Percentiles rank a stretch among this genome's conserved stretches.
Evolutionary conservation across 64 coral and sea anemone genomes (phyloP).

Genomic region (Catalaphyllia jardinei): DNA sequence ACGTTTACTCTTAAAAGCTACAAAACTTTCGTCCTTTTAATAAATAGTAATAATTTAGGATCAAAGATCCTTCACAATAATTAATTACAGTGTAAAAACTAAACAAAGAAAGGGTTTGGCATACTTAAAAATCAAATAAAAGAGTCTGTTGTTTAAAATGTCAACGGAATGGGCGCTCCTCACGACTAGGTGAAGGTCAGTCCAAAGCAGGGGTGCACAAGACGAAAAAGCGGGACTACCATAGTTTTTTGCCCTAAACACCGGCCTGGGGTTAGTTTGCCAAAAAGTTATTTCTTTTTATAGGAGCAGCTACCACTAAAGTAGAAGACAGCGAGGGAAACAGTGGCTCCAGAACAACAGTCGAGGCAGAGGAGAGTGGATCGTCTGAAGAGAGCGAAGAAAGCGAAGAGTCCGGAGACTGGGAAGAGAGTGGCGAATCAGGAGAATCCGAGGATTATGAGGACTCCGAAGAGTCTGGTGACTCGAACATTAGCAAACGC

Average conservation of each 20-base stretch:
- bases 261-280: neutral
- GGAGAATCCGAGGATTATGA: slow-evolving; percentile 30
- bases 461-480: slow-evolving; percentile 20
- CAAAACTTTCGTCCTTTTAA: too few relatives aligned
- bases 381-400: slow-evolving; percentile 30
- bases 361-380: slow-evolving; percentile 12
- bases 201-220: too few relatives aligned
- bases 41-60: too few relatives aligned
- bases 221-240: too few relatives aligned
- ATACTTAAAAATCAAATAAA: too few relatives aligned
- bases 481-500: slow-evolving; percentile 31
- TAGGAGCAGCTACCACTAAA: neutral
- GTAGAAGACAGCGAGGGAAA: slow-evolving; percentile 5
- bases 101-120: neutral
- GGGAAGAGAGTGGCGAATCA: slow-evolving; percentile 31
- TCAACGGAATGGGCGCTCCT: too few relatives aligned
- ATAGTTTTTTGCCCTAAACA: too few relatives aligned
- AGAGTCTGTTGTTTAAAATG: too few relatives aligned
- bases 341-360: neutral
- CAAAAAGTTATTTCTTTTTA: neutral
- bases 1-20: too few relatives aligned
- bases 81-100: neutral
- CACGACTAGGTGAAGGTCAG: too few relatives aligned
- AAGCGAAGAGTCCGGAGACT: neutral
- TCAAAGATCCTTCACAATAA: too few relatives aligned